Percentiles rank a stretch among this genome's conserved stretches.
Conservation (phyloP, 2,113 vertebrate species). For the Pygoscelis adeliae region DNA sequence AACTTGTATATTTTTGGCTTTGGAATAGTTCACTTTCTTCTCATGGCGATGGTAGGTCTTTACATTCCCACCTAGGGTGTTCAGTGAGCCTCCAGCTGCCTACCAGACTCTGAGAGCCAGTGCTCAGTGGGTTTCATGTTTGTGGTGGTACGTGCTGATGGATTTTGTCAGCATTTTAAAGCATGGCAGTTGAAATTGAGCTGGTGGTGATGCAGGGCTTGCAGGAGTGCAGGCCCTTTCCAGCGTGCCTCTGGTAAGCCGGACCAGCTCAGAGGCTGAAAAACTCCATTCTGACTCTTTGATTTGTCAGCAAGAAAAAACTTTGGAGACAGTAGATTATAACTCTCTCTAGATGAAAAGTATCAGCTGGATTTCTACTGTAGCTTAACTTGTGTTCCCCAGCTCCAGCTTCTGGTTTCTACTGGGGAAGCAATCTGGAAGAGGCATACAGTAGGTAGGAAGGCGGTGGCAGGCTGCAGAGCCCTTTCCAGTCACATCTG, state of each 20-base stretch:
- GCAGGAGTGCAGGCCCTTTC: neutral
- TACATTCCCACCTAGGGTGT: neutral
- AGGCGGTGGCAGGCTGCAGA: neutral
- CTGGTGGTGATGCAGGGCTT: neutral
- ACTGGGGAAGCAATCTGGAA: neutral
- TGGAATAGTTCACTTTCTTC: neutral
- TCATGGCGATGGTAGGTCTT: neutral
- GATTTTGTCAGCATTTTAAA: neutral
- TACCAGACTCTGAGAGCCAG: neutral
- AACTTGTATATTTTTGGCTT: neutral
- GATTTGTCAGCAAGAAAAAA: neutral
- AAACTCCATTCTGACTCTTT: neutral
- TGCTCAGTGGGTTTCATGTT: rapidly evolving
- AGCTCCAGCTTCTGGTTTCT: neutral
- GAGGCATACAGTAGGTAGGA: neutral
- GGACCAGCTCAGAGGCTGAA: neutral
- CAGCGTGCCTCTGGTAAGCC: neutral
- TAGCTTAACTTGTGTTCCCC: neutral
- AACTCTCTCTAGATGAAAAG: neutral
- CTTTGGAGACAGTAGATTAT: neutral
- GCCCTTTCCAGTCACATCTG: neutral
- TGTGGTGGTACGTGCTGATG: neutral
- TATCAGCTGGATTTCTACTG: neutral
- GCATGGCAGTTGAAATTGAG: neutral
- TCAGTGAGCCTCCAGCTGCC: neutral